phyloP scores from a whole-genome alignment of 2,797 vertebrate genomes.

The Rhinophrynus dorsalis region DNA sequence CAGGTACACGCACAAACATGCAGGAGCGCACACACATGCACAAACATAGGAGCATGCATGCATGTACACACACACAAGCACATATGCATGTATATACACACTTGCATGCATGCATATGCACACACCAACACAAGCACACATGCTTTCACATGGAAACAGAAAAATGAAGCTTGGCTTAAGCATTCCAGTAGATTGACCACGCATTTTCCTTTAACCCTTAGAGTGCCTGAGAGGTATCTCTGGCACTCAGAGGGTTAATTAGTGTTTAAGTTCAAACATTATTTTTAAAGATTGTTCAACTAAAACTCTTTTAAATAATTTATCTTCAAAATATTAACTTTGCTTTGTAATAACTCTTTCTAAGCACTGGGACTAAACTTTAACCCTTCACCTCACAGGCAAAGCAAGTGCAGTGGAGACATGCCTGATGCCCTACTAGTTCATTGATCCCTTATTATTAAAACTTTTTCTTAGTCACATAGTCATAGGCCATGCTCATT shows the following conservation, averaged over 20 bases:
- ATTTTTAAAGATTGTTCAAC: slow-evolving; percentile 5
- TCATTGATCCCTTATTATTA: neutral
- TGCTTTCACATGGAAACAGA: slow-evolving; percentile 40
- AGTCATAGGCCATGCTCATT: neutral
- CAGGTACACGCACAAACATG: no score
- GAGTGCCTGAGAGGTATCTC: no score
- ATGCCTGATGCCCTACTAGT: neutral
- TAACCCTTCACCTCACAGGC: neutral
- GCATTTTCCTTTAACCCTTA: slow-evolving; percentile 45
- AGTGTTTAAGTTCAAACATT: slow-evolving; percentile 12
- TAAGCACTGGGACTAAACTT: neutral
- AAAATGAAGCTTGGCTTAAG: slow-evolving; percentile 40
- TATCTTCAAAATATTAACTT: neutral
- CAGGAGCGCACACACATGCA: no score
- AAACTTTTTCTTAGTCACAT: neutral
- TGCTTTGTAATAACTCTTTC: no score
- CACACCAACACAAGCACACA: no score
- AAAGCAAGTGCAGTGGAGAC: neutral
- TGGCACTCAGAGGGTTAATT: no score
- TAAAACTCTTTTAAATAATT: slow-evolving; percentile 8
- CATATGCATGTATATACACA: no score
- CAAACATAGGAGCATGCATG: no score
- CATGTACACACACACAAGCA: no score
- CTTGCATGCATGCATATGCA: no score
- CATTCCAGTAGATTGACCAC: slow-evolving; percentile 45